Evolutionary conservation across 2,888 invertebrate species (phyloP), one percentile per base, ranked within the genome.

Genomic region (Bombylius discolor): DNA sequence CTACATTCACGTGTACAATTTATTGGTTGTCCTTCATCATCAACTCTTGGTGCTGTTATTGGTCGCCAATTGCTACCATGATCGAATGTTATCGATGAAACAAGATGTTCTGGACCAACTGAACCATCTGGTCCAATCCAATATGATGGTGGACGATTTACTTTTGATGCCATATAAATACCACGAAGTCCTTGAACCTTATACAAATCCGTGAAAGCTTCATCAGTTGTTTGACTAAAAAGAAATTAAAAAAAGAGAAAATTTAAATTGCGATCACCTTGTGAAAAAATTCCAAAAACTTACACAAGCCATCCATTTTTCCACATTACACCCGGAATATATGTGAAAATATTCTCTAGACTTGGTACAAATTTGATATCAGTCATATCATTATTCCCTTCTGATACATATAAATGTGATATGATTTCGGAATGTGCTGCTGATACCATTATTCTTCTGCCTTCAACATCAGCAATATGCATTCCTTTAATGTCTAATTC

Each of bases 141-240:
- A 3, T 56, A 51, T 5, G 78, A 76, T 4, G 74, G 71, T 0
- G 78, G 76, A 1, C 77, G 72, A 36, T 77, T 76, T 3, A 92
- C 81, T 67, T 85, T 84, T 0, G 91, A 91, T 1, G 90, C 93
- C 60, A 95, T 90, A 75, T 91, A 94, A 63, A 94, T 87, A 0
- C 94, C 94, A 49, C 84, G 79, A 51, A 94, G 74, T 1, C 93
- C 93, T 70, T 89, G 86, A 0, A 95, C 89, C 66, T 86, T 87
- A 71, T 93, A 90, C 1, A 94, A 74, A 68, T 94, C 94, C 4
- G 89, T 87, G 75, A 94, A 93, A 0, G 88, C 78, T 61, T 89
- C 87, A 61, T 88, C 86, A 0, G 85, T 81, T 7, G 87, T 81
- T 61, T 85, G 85, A 65, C 90, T 90, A 69, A 7, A 77, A 60